Base-by-base conservation (phyloP, 2,888 invertebrate species). In the Dynastes maya region DNA sequence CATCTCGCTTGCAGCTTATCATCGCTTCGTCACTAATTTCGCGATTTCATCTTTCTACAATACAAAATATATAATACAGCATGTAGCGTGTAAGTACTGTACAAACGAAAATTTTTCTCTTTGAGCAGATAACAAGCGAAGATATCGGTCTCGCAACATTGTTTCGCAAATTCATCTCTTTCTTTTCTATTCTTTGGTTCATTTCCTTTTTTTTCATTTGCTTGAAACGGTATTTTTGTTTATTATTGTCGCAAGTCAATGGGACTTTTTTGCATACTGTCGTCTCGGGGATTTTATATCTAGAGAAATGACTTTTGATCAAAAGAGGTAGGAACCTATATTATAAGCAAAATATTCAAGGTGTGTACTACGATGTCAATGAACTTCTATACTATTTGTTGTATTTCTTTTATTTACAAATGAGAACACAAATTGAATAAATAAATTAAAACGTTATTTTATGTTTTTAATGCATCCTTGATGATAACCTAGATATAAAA, bases 181-280 rank as follows among this genome's bases (percentile, higher is more conserved):
- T 9, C 22, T 55, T 55, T 8, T 22, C 55, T 22, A 55, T 55
- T 55, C 22, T 16, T 4, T 22, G 16, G 8, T 55, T 55, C 55
- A 22, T 22, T 16, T 9, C 22, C 55, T 55, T 16, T 22, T 3
- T 22, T 22, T 22, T 55, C 8, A 11, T 45, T 2, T 11, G 8
- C 55, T 16, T 22, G 22, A 55, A 55, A 55, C 55, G 55, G 55
- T 55, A 55, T 8, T 55, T 55, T 22, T 55, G 55, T 22, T 53
- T 53, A 53, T 53, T 55, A 55, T 55, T 55, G 55, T 22, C 22
- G 27, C 27, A 55, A 5, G 16, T 55, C 55, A 55, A 55, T 55
- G 55, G 55, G 55, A 22, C 16, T 55, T 55, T 55, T 55, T 22
- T 53, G 22, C 8, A 55, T 22, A 6, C 22, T 8, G 22, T 55